Evolutionary conservation across 2,888 invertebrate genomes (phyloP).

Genomic region (Parnassius apollo): DNA sequence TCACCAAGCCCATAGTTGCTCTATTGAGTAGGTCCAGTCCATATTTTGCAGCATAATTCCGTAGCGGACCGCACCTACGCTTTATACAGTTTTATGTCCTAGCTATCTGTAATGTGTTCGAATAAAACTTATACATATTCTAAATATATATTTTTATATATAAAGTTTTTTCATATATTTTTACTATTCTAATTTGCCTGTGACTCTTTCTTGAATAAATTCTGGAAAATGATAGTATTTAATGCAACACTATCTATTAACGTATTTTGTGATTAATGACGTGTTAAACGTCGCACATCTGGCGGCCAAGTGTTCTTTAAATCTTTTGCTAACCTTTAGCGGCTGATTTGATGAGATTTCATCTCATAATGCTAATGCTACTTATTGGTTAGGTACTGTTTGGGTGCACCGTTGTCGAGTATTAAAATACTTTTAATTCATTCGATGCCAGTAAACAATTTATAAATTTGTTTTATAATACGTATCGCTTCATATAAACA

Average conservation of each 20-base stretch:
- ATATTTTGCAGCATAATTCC: too few species aligned
- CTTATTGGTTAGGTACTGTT: too few species aligned
- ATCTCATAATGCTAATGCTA: background rate
- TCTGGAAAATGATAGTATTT: background rate
- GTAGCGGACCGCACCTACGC: too few species aligned
- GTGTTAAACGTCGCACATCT: constrained; percentile 23
- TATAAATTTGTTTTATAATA: too few species aligned
- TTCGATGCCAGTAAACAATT: too few species aligned
- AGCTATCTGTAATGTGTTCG: background rate
- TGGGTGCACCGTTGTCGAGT: too few species aligned
- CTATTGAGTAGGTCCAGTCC: too few species aligned
- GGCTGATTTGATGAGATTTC: background rate
- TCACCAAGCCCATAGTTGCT: too few species aligned
- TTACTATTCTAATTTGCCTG: background rate
- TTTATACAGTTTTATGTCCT: too few species aligned
- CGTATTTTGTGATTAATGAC: constrained; percentile 21
- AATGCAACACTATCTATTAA: constrained; percentile 10
- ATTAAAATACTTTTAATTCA: too few species aligned
- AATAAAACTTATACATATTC: background rate
- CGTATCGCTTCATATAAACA: background rate
- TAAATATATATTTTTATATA: background rate
- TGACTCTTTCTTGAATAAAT: background rate
- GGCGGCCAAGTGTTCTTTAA: constrained; percentile 20
- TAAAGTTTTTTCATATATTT: background rate
- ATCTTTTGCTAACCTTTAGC: constrained; percentile 12